Percentiles rank a stretch among this genome's conserved stretches.
These are phyloP conservation scores for Leucoraja erinaceus DNA, from an alignment of 2,113 vertebrate genomes.

Conservation along the genomic window DNA sequence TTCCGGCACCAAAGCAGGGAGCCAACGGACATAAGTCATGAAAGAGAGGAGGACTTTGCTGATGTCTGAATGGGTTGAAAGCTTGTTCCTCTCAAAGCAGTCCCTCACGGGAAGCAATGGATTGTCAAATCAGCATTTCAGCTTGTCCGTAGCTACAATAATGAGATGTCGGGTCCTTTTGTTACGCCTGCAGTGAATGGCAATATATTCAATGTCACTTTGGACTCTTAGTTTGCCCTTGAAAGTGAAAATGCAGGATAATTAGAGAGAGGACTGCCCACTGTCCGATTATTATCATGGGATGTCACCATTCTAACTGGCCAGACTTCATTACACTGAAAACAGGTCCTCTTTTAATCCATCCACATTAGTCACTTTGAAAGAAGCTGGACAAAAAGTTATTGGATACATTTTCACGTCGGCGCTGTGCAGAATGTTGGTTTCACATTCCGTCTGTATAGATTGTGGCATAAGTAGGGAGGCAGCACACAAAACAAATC, in stretches of 20 bases:
- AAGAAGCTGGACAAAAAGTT: conserved; percentile 2
- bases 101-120: conserved; percentile 47
- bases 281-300: neutral
- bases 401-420: neutral
- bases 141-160: neutral
- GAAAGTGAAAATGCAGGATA: conserved; percentile 4
- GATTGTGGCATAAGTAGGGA: conserved; percentile 44
- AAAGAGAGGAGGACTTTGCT: neutral
- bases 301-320: neutral
- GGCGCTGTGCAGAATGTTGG: neutral
- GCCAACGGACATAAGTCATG: neutral
- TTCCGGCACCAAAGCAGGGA: neutral
- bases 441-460: neutral
- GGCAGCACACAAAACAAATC: conserved; percentile 46
- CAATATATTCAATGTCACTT: neutral
- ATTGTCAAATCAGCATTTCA: conserved; percentile 41
- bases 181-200: neutral
- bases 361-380: neutral
- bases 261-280: neutral
- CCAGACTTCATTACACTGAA: neutral
- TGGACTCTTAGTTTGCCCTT: neutral
- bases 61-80: conserved; percentile 36
- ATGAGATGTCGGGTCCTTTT: neutral
- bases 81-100: conserved; percentile 44
- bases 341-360: neutral